phyloP scores from a whole-genome alignment of 1,140 invertebrate species.

The Choristoneura fumiferana region DNA sequence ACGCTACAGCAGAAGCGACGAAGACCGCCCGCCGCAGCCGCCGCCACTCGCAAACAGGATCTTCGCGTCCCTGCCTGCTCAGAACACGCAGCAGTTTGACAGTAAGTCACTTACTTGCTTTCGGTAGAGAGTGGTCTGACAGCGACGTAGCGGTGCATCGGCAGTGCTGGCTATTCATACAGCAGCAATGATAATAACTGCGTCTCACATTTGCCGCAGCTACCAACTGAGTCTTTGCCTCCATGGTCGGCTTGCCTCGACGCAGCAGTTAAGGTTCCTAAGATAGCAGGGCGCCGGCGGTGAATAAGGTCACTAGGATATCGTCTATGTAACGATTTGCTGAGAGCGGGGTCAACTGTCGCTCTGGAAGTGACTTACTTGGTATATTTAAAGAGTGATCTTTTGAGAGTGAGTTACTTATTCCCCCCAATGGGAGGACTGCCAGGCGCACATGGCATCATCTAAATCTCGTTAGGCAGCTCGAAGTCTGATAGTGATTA shows the following conservation, averaged over 20 bases:
- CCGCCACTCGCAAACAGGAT: constrained; percentile 81
- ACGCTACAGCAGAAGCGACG: constrained; percentile 82
- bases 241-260: constrained; percentile 81
- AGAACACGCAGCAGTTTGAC: constrained; percentile 81
- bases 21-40: constrained; percentile 76
- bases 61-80: constrained; percentile 81
- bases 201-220: constrained; percentile 74
- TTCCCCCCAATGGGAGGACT: too few relatives aligned
- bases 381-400: too few relatives aligned
- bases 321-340: too few relatives aligned
- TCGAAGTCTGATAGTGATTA: too few relatives aligned
- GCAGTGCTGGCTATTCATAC: constrained; percentile 82
- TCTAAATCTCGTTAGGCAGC: too few relatives aligned
- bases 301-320: too few relatives aligned
- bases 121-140: constrained; percentile 26
- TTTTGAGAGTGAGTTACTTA: too few relatives aligned
- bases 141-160: constrained; percentile 71
- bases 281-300: too few relatives aligned
- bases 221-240: constrained; percentile 83
- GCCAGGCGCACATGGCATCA: too few relatives aligned
- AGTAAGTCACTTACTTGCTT: constrained; percentile 54
- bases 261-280: constrained; percentile 82
- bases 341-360: too few relatives aligned
- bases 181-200: constrained; percentile 82
- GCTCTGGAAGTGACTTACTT: too few relatives aligned